phyloP scores from a whole-genome alignment of 2,113 vertebrate species.

The Dipodomys merriami region DNA sequence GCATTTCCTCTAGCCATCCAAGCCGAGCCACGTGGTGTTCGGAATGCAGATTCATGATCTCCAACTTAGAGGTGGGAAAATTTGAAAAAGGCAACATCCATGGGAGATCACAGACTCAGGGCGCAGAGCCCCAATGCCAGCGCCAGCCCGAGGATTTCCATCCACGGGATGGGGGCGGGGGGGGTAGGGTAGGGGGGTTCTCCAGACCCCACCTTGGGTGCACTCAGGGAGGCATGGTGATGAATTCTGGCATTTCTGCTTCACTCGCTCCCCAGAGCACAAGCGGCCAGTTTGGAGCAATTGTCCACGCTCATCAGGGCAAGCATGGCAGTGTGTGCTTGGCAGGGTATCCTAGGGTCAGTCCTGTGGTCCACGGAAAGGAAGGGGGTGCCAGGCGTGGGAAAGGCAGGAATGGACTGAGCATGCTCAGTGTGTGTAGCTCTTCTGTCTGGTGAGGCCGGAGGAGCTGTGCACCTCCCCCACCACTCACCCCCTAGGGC shows the following conservation, averaged over 20 bases:
- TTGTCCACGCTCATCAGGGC: no score
- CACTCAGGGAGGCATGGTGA: no score
- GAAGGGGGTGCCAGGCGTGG: background rate
- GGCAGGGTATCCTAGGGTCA: background rate
- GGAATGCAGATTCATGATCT: background rate
- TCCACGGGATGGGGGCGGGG: no score
- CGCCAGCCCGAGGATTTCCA: background rate
- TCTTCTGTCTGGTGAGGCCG: background rate
- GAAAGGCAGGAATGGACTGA: no score
- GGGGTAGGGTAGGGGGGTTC: no score
- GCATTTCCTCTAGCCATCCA: background rate
- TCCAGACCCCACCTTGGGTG: no score
- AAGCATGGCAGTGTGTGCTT: background rate
- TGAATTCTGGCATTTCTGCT: background rate
- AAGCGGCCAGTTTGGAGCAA: background rate
- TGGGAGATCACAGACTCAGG: background rate
- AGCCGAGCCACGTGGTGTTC: background rate
- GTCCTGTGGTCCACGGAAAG: background rate
- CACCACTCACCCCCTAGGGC: fast-evolving
- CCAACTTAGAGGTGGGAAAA: background rate
- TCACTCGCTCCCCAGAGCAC: background rate
- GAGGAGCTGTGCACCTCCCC: no score
- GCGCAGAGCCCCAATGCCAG: background rate
- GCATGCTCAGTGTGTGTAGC: background rate
- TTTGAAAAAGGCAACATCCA: background rate